Evolutionary conservation across 2,113 vertebrate species (phyloP).

Genomic region (Eolophus roseicapilla): DNA sequence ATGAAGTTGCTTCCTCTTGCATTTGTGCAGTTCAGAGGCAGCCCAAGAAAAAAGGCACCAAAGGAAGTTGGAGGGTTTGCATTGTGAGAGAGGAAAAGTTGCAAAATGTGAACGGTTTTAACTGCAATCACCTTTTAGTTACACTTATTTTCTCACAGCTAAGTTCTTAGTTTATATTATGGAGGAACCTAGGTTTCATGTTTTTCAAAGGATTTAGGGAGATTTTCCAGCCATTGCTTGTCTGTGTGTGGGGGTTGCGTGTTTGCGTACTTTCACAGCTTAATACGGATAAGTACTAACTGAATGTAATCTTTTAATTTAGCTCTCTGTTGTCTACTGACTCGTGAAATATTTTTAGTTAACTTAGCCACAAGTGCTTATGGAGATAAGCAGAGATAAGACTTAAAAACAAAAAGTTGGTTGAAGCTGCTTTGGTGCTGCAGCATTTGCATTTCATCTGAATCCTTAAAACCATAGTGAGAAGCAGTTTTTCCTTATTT

Average conservation of each 20-base stretch:
- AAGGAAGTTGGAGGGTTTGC: not conserved
- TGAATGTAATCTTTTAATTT: constrained; percentile 27
- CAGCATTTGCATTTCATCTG: not conserved
- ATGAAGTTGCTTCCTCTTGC: not conserved
- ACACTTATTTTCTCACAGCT: not conserved
- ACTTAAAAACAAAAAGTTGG: not conserved
- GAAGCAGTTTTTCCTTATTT: not conserved
- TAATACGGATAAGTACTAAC: not conserved
- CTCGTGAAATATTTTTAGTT: constrained; percentile 35
- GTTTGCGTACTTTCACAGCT: not conserved
- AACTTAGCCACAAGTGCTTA: constrained; percentile 27
- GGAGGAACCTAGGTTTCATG: not conserved
- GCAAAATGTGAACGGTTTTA: not conserved
- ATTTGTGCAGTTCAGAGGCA: not conserved
- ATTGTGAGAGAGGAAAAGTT: not conserved
- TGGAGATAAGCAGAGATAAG: not conserved
- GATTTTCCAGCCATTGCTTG: not conserved
- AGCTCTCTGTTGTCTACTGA: not conserved
- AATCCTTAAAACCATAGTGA: not conserved
- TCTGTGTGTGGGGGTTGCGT: not conserved
- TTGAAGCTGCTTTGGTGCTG: not conserved
- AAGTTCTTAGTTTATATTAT: not conserved
- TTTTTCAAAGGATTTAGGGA: not conserved
- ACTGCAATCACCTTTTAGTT: not conserved
- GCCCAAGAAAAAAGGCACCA: not conserved